Conservation (phyloP, 2,113 vertebrate genomes). For the Dromas ardeola region DNA sequence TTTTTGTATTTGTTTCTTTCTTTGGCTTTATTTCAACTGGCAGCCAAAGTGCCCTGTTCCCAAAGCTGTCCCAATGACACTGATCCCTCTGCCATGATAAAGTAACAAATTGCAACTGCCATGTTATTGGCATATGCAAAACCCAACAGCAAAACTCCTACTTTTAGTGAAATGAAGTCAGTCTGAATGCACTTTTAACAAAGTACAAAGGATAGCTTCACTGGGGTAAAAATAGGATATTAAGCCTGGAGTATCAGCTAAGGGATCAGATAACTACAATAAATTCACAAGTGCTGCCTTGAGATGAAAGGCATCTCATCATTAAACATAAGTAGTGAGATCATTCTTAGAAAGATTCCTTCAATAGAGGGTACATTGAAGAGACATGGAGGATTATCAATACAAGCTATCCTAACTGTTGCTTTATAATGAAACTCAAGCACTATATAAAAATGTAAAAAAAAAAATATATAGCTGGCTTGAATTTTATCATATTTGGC, state of each 20-base stretch:
- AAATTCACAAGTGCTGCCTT: not conserved
- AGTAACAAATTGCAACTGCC: not conserved
- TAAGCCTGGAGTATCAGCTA: not conserved
- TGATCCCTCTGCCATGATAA: not conserved
- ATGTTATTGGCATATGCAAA: not conserved
- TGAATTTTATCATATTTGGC: not conserved
- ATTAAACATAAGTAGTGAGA: not conserved
- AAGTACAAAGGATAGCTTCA: not conserved
- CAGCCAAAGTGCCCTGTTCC: not conserved
- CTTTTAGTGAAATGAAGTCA: not conserved
- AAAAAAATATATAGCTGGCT: not conserved
- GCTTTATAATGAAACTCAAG: not conserved
- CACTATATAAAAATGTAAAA: not conserved
- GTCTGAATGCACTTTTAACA: not conserved
- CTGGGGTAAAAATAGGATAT: not conserved
- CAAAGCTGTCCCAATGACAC: not conserved
- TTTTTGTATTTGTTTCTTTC: slow-evolving; percentile 16
- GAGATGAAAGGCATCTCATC: not conserved
- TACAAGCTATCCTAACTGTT: not conserved
- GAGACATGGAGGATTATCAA: not conserved
- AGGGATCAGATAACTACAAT: not conserved
- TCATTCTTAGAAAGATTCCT: not conserved
- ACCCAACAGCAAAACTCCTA: not conserved
- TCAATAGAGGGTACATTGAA: not conserved
- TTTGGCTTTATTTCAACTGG: not conserved